Evolutionary conservation across 23 tunicate genomes (phyloP), one percentile per base, ranked within the genome.

Genomic region (Aplidium turbinatum): DNA sequence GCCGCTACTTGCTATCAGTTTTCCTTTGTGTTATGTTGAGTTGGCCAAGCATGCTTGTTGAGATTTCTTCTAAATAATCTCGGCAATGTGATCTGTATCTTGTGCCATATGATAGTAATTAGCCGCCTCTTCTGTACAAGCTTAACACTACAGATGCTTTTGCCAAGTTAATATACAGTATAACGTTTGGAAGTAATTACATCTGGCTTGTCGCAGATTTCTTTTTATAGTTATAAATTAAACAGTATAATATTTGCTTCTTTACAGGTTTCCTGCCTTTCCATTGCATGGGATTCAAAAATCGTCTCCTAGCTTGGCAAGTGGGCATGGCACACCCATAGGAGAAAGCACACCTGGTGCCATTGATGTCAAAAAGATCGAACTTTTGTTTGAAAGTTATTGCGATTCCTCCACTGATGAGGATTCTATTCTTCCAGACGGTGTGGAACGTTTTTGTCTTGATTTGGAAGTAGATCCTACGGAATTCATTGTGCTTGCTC

Each of bases 271-370:
- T 73, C 84, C 96, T 56, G 83, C 63, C 5, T 88, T 88, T 70
- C 52, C 96, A 24, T 55, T 88, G 33, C 96, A 88, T 38, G 96
- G 96, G 7, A 80, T 88, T 23, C 96, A 88, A 39, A 88, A 88
- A 47, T 73, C 83, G 3, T 88, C 96, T 16, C 96, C 96, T 18
- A 60, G 65, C 3, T 48, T 53, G 2, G 28, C 73, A 3, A n/a
- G 89, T 2, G 76, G 33, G 0, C 67, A 33, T 18, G 77, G 58
- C 27, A 58, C 73, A 11, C 80, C 77, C 39, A 55, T 31, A 1
- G 25, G 28, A 5, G 48, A n/a, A 13, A 29, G 21, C 3, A 13
- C 70, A 2, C 53, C 51, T 31, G 82, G 62, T 9, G 38, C 29
- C 22, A 57, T 56, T 38, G 77, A 80, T 38, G 47, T 68, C 23